These are phyloP conservation scores for Platynereis dumerilii DNA, from an alignment of 2,888 invertebrate species.

Conservation along the genomic window DNA sequence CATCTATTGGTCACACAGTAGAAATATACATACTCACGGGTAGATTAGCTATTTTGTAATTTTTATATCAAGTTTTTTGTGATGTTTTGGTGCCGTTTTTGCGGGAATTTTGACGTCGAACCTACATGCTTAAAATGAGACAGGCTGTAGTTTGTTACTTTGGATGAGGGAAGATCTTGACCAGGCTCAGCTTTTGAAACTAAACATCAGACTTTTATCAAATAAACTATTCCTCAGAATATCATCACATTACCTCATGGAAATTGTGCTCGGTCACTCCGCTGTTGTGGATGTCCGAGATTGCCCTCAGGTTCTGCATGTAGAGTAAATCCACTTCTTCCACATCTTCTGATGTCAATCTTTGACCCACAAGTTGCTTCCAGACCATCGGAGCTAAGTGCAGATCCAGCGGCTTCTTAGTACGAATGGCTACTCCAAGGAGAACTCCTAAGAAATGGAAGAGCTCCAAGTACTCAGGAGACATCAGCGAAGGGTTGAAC, in stretches of 20 bases:
- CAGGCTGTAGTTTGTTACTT: too few relatives aligned
- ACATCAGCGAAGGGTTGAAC: conserved; percentile 69
- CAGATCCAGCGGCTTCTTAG: conserved; percentile 73
- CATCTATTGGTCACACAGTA: too few relatives aligned
- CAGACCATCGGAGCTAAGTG: conserved; percentile 71
- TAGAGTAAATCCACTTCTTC: conserved; percentile 69
- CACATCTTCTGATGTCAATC: conserved; percentile 69
- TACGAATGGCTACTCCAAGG: conserved; percentile 72
- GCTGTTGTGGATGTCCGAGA: conserved; percentile 70
- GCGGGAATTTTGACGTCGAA: background rate
- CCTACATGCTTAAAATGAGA: too few relatives aligned
- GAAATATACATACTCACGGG: too few relatives aligned
- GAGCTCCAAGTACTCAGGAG: conserved; percentile 68
- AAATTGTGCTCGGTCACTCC: conserved; percentile 70
- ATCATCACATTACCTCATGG: conserved; percentile 65
- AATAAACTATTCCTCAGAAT: too few relatives aligned
- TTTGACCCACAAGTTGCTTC: conserved; percentile 71
- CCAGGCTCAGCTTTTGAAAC: too few relatives aligned
- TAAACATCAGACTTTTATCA: too few relatives aligned
- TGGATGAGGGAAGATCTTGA: too few relatives aligned
- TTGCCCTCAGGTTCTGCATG: conserved; percentile 69
- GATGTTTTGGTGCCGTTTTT: too few relatives aligned
- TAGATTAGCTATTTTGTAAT: too few relatives aligned
- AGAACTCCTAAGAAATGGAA: conserved; percentile 72
- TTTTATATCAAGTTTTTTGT: too few relatives aligned